phyloP scores from a whole-genome alignment of 1,140 invertebrate genomes.

The Chelonus insularis region DNA sequence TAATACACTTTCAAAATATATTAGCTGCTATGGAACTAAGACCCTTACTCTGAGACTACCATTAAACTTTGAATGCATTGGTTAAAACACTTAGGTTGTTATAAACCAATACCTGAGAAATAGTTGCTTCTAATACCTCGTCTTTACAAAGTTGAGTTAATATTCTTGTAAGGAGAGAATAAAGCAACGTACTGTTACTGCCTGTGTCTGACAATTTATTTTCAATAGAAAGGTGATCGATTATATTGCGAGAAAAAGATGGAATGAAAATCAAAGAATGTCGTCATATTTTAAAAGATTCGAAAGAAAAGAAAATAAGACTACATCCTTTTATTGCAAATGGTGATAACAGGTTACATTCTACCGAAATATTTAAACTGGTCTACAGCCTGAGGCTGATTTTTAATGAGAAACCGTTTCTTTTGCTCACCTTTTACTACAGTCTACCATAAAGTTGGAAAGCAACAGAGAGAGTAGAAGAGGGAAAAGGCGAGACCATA shows the following conservation, averaged over 20 bases:
- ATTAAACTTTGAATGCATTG: too few species aligned
- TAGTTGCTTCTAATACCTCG: too few species aligned
- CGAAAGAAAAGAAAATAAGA: not conserved
- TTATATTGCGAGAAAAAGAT: not conserved
- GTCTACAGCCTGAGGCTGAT: constrained; percentile 44
- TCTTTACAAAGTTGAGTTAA: too few species aligned
- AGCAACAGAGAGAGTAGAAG: not conserved
- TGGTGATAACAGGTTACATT: constrained; percentile 35
- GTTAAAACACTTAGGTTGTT: too few species aligned
- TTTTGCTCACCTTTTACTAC: constrained; percentile 28
- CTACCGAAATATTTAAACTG: constrained; percentile 46
- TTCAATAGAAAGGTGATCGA: not conserved
- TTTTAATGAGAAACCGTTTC: constrained; percentile 44
- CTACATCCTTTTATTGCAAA: constrained; percentile 10
- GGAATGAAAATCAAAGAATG: not conserved
- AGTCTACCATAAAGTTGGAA: constrained; percentile 17
- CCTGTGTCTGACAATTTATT: too few species aligned
- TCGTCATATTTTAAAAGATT: not conserved
- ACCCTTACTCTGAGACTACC: too few species aligned
- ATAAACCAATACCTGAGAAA: too few species aligned
- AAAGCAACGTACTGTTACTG: too few species aligned
- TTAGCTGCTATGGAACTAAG: too few species aligned
- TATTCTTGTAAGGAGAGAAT: too few species aligned
- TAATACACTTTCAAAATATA: too few species aligned
- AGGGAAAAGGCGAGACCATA: not conserved